These are phyloP conservation scores for Zoanthus sociatus DNA, from an alignment of 92 coral and sea anemone genomes.

Conservation along the genomic window DNA sequence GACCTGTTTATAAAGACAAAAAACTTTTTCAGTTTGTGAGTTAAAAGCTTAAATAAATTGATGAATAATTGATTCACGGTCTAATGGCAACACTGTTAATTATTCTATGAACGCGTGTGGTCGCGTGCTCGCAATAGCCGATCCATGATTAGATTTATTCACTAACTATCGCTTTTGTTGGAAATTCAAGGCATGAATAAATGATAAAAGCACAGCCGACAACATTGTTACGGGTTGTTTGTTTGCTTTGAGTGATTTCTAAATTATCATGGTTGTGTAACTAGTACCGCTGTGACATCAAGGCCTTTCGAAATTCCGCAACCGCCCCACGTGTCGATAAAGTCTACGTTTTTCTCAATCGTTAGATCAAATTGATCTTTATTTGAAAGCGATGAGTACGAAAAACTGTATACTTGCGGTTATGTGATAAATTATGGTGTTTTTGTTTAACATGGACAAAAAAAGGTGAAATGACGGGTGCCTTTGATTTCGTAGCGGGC, in stretches of 20 bases:
- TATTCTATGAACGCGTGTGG: conserved; percentile 41
- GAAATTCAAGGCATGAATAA: neutral
- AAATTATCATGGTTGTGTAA: conserved; percentile 28
- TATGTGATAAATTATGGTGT: neutral
- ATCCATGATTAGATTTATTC: neutral
- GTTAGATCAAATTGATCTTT: neutral
- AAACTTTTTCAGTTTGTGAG: neutral
- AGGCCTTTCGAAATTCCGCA: neutral
- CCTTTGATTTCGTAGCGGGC: no score
- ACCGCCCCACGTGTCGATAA: neutral
- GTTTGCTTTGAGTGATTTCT: conserved; percentile 33
- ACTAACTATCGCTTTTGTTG: conserved; percentile 20
- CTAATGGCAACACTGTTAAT: neutral
- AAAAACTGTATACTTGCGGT: no score
- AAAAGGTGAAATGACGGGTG: no score
- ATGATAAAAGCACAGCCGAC: conserved; percentile 15
- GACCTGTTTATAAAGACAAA: neutral
- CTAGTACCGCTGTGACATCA: neutral
- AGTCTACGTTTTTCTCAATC: neutral
- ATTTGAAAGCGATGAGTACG: neutral
- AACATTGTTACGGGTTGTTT: conserved; percentile 25
- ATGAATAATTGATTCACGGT: neutral
- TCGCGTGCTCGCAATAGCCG: conserved; percentile 26
- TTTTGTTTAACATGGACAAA: neutral
- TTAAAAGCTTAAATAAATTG: neutral